Base-by-base conservation (phyloP, 1,140 invertebrate genomes). In the Hesperophylax magnus region DNA sequence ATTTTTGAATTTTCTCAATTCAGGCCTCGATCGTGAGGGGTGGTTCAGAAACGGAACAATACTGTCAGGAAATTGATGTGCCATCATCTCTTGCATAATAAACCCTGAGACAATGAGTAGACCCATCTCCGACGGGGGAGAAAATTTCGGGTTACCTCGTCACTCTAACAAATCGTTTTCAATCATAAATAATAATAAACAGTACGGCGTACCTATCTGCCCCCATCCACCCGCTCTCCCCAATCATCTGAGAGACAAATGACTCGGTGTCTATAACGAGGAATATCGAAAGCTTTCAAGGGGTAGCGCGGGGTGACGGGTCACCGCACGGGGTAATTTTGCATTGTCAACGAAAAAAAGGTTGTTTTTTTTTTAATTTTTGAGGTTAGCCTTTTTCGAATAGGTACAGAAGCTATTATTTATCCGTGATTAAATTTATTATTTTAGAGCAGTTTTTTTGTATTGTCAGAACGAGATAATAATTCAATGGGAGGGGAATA, bases 121-220 rank as follows among this genome's bases (percentile, higher is more conserved):
- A 75, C 54, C 71, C 56, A 75, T 75, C 54, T 58, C 71, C 54
- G 20, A 75, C 52, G 24, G 56, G 52, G 47, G 24, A 58, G 52
- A 27, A 75, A 58, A 75, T 27, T 75, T 75, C 54, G 52, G 71
- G 71, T 54, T 63, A 63, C 54, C 75, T 75, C 72, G 54, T 75
- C 47, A 63, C 39, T 63, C 58, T 61, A 63, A 77, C 75, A 77
- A 77, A 77, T 77, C 60, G 75, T 77, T 77, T 77, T 77, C 56
- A 77, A 77, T 77, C 75, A 77, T 77, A 77, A 77, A 77, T 77
- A 77, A 77, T 77, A 77, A 77, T 77, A 77, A 77, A 77, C 75
- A 77, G 58, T 31, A 18, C 58, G 22, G 3, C 53, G 47, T 24
- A 20, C 71, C 61, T 34, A 65, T 65, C 8, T 15, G 67, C 69